Base-by-base conservation (phyloP, 35 echinoderm and acorn worm genomes). In the Apostichopus japonicus region DNA sequence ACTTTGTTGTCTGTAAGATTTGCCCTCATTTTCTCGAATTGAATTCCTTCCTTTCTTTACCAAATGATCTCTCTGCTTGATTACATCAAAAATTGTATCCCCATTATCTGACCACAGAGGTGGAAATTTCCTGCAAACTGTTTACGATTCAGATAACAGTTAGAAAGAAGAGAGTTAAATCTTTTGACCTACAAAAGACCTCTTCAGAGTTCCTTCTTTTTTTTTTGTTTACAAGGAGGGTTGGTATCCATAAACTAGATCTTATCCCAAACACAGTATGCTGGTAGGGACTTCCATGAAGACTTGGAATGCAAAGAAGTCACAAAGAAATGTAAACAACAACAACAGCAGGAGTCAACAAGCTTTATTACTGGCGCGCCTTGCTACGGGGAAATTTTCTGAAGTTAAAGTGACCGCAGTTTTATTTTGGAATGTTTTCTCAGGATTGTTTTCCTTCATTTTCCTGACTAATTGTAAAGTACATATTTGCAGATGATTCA, bases 31-130 rank as follows among this genome's bases (percentile, higher is more conserved):
- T 67, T 67, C 63, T 67, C 19, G 63, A 67, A 67, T 67, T 67
- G 63, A 67, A 67, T 67, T 67, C 63, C 63, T 19, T 67, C 19
- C 19, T 67, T 19, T 67, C 63, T 15, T 19, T 67, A 11, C 6
- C 11, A 11, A 67, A 67, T 19, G 19, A 67, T 67, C 63, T 67
- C 11, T 67, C 33, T 44, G 63, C 16, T 11, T 67, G 63, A 67
- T 67, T 19, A 67, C 63, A 67, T 67, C 63, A 67, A 67, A 67
- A 67, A 67, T 15, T 67, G 63, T 67, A 19, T 15, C 33, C 19
- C 63, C 63, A 67, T 67, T 67, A 67, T 67, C 63, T 67, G 63
- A 67, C 63, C 63, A 67, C 63, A 67, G 63, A 67, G 63, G 63
- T 67, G 63, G 63, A 67, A 67, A 67, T 67, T 67, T 67, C 33